Conservation (phyloP, 2,888 invertebrate species). For the Ophion ventricosus region DNA sequence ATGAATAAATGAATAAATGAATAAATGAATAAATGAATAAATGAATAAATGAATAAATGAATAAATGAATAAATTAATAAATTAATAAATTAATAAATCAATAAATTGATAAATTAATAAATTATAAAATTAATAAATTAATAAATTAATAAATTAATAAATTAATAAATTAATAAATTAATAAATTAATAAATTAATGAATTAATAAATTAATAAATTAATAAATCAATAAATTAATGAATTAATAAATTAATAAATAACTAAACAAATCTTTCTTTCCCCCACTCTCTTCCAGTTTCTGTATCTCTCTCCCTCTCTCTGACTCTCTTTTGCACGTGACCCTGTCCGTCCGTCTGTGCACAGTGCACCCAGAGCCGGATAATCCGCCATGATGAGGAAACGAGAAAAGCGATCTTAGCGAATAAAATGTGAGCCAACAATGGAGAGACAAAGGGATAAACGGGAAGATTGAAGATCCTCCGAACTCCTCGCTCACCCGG, state of each 20-base stretch:
- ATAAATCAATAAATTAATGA: no score
- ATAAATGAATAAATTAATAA: no score
- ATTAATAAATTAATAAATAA: no score
- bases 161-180: background rate
- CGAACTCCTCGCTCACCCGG: background rate
- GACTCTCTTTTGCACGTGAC: background rate
- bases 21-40: background rate
- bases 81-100: no score
- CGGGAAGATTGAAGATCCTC: constrained; percentile 7
- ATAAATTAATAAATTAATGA: background rate
- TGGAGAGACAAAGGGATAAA: constrained; percentile 45
- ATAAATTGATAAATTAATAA: no score
- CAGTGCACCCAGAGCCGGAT: constrained; percentile 32
- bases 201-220: background rate
- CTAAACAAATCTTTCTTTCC: no score
- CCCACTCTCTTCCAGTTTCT: no score
- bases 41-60: background rate
- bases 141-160: no score
- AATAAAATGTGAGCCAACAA: constrained; percentile 48
- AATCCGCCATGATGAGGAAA: constrained; percentile 48
- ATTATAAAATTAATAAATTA: no score
- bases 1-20: no score
- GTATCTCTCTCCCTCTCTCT: background rate
- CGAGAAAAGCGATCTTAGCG: constrained; percentile 29
- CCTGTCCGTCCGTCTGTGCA: background rate